Evolutionary conservation across 53 echinoderm and acorn worm species (phyloP), one percentile per base, ranked within the genome.

Genomic region (Glandiceps talaboti): DNA sequence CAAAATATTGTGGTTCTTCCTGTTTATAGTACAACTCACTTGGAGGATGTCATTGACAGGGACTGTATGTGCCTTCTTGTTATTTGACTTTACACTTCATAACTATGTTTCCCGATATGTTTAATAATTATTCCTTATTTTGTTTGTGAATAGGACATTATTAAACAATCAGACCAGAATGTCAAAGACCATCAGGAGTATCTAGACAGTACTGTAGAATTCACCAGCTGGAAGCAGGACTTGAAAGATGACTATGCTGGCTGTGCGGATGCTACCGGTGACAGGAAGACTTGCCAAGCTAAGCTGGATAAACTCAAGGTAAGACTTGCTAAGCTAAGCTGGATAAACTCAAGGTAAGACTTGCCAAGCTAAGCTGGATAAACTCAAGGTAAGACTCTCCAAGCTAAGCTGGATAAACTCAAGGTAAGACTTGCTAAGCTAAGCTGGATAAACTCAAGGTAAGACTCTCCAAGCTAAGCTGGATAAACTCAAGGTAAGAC

Each of bases 381-480:
- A 83, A 20, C 74, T 88, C 6, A 84, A 89, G 82, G 89, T 89
- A 89, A 82, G 32, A 77, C 77, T 6, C 20, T 20, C 64, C 20
- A 45, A 81, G 91, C 83, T 64, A 99, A 99, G 77, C 83, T 93
- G 12, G 87, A 94, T 29, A 81, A 83, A 20, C 74, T 88, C 6
- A 84, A 89, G 82, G 89, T 89, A 89, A 82, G 32, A 77, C 77
- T 6, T 45, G 6, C 64, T 45, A 45, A n/a, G n/a, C n/a, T n/a
- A n/a, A n/a, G n/a, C n/a, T n/a, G n/a, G n/a, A n/a, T n/a, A n/a
- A n/a, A n/a, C n/a, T n/a, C n/a, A n/a, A n/a, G n/a, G n/a, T n/a
- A n/a, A 93, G 30, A 78, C 82, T 28, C 93, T 92, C 81, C 87
- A 91, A n/a, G n/a, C n/a, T n/a, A n/a, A n/a, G n/a, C n/a, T n/a